phyloP scores from a whole-genome alignment of 1,140 invertebrate species.

The Brachystomella parvula region DNA sequence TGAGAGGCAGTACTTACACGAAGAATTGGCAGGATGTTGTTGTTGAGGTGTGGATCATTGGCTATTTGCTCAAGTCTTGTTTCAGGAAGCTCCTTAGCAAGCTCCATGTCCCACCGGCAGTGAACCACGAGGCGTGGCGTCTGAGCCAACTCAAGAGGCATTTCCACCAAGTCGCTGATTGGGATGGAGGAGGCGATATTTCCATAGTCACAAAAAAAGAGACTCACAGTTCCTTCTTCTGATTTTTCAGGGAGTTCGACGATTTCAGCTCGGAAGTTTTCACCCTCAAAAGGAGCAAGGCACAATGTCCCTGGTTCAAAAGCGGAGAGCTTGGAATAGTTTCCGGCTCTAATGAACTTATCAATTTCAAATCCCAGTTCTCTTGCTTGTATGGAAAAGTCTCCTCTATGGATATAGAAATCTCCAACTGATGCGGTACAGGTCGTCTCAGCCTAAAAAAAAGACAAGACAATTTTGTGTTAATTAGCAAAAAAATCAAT shows the following conservation, averaged over 20 bases:
- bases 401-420: background rate
- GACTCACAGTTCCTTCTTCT: background rate
- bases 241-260: background rate
- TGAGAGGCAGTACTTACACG: constrained; percentile 5
- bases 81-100: background rate
- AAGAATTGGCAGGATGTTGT: background rate
- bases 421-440: background rate
- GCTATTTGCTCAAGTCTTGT: background rate
- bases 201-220: constrained; percentile 9
- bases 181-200: background rate
- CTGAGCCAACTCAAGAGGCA: background rate
- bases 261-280: constrained; percentile 1
- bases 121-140: constrained; percentile 10
- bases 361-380: background rate
- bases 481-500: background rate
- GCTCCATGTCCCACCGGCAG: constrained; percentile 15
- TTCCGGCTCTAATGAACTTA: background rate
- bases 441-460: background rate
- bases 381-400: background rate
- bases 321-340: background rate
- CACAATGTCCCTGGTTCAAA: background rate
- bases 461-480: background rate
- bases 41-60: background rate
- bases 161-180: background rate
- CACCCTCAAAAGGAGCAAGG: background rate